Conservation (phyloP, 2,113 vertebrate species). For the Pelecanus crispus region DNA sequence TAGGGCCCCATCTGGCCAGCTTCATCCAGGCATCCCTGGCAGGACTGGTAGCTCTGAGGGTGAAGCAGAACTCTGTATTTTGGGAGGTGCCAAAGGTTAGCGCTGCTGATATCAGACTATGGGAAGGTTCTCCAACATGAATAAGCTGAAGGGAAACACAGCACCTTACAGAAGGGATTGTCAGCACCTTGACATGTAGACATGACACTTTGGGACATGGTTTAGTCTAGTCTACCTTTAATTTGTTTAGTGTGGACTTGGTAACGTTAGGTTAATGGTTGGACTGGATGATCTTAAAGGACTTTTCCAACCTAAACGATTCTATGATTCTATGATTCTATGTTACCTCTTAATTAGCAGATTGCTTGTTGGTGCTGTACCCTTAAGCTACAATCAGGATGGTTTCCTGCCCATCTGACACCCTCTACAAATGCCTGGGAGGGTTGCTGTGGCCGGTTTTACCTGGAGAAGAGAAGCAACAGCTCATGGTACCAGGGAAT, state of each 20-base stretch:
- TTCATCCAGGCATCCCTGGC: not conserved
- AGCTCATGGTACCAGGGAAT: no score
- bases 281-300: no score
- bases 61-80: not conserved
- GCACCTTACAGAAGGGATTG: not conserved
- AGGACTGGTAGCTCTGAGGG: not conserved
- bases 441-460: not conserved
- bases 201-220: no score
- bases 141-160: not conserved
- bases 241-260: no score
- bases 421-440: not conserved
- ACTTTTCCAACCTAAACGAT: no score
- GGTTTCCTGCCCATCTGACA: not conserved
- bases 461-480: not conserved
- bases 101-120: not conserved
- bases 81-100: not conserved
- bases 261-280: no score
- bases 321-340: no score
- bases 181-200: not conserved
- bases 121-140: not conserved
- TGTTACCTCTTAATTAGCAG: not conserved
- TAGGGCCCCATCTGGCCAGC: not conserved
- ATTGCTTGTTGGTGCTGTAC: not conserved
- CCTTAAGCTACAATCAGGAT: not conserved
- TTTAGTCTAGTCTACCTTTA: no score